Evolutionary conservation across 35 echinoderm and acorn worm genomes (phyloP).

Genomic region (Chiridota heheva): DNA sequence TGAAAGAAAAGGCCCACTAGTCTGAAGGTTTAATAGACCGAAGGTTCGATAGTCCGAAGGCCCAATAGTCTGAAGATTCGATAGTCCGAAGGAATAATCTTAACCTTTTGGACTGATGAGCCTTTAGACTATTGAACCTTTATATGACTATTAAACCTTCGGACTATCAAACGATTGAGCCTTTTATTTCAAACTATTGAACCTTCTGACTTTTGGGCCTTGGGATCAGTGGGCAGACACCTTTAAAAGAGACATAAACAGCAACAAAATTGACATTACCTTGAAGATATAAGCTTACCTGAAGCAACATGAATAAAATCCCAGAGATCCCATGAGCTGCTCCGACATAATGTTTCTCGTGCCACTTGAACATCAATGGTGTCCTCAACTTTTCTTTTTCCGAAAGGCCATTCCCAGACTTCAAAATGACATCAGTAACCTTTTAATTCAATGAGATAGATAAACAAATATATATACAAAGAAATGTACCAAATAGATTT

Average conservation of each 20-base stretch:
- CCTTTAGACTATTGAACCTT: not conserved
- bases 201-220: too few species aligned
- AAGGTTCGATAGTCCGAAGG: too few species aligned
- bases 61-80: too few species aligned
- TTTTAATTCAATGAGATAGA: too few species aligned
- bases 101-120: not conserved
- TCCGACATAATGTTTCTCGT: slow-evolving; percentile 84
- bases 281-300: slow-evolving; percentile 30
- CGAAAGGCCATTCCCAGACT: slow-evolving; percentile 42
- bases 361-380: slow-evolving; percentile 90
- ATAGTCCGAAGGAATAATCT: not conserved
- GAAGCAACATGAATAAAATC: slow-evolving; percentile 72
- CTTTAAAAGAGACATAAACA: not conserved
- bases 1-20: too few species aligned
- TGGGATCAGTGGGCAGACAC: not conserved
- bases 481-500: too few species aligned
- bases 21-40: too few species aligned
- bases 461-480: too few species aligned
- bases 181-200: too few species aligned
- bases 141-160: not conserved
- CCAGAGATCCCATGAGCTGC: slow-evolving; percentile 91
- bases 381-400: slow-evolving; percentile 35
- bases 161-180: too few species aligned
- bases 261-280: not conserved
- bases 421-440: slow-evolving; percentile 47